Base-by-base conservation (phyloP, 2,888 invertebrate species). In the Pteria penguin region DNA sequence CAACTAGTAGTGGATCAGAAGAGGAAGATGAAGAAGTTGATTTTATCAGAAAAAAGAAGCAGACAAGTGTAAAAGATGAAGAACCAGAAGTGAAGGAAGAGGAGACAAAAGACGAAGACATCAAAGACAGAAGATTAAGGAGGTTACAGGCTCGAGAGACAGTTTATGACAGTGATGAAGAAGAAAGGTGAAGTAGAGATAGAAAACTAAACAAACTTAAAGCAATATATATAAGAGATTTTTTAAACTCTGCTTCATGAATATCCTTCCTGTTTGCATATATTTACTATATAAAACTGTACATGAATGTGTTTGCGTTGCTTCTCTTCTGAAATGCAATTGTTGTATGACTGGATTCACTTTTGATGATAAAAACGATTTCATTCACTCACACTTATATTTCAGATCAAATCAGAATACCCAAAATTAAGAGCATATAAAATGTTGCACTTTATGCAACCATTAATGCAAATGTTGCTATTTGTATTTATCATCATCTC, bases 121-220 rank as follows among this genome's bases (percentile, higher is more conserved):
- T 95, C n/a, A 95, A 96, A 87, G 97, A 98, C 93, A 96, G 97
- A 0, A 94, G 97, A 61, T 92, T 97, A 31, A 93, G 96, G 24
- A 94, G 97, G 78, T 91, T 97, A 31, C 94, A 93, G 72, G 84
- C 87, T 65, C 93, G 89, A 80, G 85, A 87, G 27, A 88, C 84
- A 87, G 88, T 70, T 58, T 79, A 79, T 24, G 87, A 89, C n/a
- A 87, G 86, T 75, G 91, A 89, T 58, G 91, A 91, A 78, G 91
- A 90, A 63, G 89, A 89, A 55, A 86, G 87, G 82, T 88, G 79
- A 70, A 32, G 18, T 5, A 22, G 26, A 18, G 18, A 4, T 54
- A 54, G 54, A 3, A n/a, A 54, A 54, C n/a, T n/a, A n/a, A n/a
- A n/a, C n/a, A n/a, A n/a, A n/a, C n/a, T n/a, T n/a, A n/a, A n/a